Conservation (phyloP, 2,797 vertebrate genomes). For the Macropodus opercularis region DNA sequence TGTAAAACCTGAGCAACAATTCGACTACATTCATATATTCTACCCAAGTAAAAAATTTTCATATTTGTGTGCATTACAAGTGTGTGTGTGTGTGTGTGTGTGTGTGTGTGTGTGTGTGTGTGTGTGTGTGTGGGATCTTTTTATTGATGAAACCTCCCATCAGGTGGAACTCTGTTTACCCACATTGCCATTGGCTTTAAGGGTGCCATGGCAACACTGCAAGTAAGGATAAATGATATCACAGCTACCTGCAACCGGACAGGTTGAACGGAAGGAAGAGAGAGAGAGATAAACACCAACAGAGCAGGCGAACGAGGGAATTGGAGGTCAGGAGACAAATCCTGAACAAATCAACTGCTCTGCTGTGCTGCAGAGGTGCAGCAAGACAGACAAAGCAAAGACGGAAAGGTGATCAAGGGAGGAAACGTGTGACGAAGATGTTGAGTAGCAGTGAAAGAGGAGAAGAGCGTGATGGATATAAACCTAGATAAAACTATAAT, state of each 20-base stretch:
- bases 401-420: conserved; percentile 19
- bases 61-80: no score
- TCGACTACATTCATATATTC: no score
- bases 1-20: no score
- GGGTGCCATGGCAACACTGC: conserved; percentile 56
- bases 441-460: conserved; percentile 31
- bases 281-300: conserved; percentile 8
- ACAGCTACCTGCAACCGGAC: conserved; percentile 42
- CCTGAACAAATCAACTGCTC: conserved; percentile 15
- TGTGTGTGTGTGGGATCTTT: conserved; percentile 16
- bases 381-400: conserved; percentile 10
- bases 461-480: conserved; percentile 46
- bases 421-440: conserved; percentile 49
- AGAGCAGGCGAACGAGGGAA: conserved; percentile 8
- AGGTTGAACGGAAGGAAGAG: conserved; percentile 24
- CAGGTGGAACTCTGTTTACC: conserved; percentile 58
- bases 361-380: conserved; percentile 1
- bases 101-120: conserved; percentile 7
- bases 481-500: conserved; percentile 48
- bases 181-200: conserved; percentile 46
- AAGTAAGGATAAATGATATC: conserved; percentile 65
- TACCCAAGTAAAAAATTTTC: no score
- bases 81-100: neutral
- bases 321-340: conserved; percentile 2
- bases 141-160: conserved; percentile 62